phyloP scores from a whole-genome alignment of 1,140 invertebrate species.

The Formica selysi region DNA sequence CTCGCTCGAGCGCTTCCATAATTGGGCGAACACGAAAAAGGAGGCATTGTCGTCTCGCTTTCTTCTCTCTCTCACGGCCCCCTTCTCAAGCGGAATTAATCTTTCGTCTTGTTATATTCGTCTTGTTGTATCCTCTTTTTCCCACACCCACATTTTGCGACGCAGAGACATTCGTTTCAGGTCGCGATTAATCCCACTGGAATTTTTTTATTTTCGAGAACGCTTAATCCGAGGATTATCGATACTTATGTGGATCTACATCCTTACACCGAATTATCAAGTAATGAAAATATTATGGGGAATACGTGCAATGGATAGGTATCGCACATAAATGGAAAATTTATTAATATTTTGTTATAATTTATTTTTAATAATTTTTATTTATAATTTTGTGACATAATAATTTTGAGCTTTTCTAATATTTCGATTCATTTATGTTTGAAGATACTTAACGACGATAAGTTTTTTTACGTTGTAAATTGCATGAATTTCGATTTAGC shows the following conservation, averaged over 20 bases:
- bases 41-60: conserved; percentile 62
- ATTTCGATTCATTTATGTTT: neutral
- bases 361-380: neutral
- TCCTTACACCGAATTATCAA: neutral
- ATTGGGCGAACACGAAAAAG: conserved; percentile 73
- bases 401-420: neutral
- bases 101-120: conserved; percentile 62
- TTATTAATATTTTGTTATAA: neutral
- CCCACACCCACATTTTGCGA: conserved; percentile 10
- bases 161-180: conserved; percentile 17
- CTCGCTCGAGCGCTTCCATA: conserved; percentile 69
- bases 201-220: neutral
- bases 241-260: neutral
- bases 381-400: neutral
- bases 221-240: conserved; percentile 19
- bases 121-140: conserved; percentile 24
- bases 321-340: neutral
- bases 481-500: conserved; percentile 29
- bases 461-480: conserved; percentile 21
- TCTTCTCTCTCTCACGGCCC: conserved; percentile 1
- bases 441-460: neutral
- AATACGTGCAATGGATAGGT: neutral
- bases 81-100: conserved; percentile 48
- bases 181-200: neutral
- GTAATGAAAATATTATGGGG: neutral